These are phyloP conservation scores for Lasaia peninsularis DNA, from an alignment of 1,140 invertebrate species.

Conservation along the genomic window DNA sequence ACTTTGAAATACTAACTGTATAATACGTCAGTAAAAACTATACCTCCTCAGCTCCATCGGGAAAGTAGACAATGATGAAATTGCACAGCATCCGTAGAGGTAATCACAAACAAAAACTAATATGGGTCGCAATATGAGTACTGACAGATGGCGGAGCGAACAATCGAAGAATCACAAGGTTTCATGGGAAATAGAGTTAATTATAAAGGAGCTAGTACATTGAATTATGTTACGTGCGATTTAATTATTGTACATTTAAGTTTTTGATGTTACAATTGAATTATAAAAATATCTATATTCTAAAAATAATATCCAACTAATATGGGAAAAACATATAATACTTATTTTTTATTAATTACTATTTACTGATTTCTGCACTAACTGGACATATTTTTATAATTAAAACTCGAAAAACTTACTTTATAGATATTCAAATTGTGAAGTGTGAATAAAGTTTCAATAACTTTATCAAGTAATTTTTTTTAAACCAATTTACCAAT, in stretches of 20 bases:
- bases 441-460: too few species aligned
- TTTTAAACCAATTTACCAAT: too few species aligned
- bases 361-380: too few species aligned
- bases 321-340: too few species aligned
- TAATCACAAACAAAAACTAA: conserved; percentile 5
- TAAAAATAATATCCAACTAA: too few species aligned
- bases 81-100: conserved; percentile 38
- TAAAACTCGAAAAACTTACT: too few species aligned
- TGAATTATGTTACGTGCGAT: background rate
- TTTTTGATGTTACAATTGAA: too few species aligned
- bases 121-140: conserved; percentile 20
- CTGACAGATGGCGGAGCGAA: conserved; percentile 12
- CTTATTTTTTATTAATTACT: too few species aligned
- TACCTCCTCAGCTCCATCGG: conserved; percentile 31
- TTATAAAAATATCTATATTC: too few species aligned
- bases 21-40: conserved; percentile 12
- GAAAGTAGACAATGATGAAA: conserved; percentile 54
- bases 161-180: conserved; percentile 5
- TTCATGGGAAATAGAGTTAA: background rate
- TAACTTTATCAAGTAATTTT: too few species aligned
- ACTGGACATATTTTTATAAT: too few species aligned
- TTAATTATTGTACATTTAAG: background rate
- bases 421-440: too few species aligned
- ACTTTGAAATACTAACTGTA: conserved; percentile 3
- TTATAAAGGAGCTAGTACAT: background rate